Conservation (phyloP, 2,113 vertebrate genomes). For the Mormyrus iriodes region DNA sequence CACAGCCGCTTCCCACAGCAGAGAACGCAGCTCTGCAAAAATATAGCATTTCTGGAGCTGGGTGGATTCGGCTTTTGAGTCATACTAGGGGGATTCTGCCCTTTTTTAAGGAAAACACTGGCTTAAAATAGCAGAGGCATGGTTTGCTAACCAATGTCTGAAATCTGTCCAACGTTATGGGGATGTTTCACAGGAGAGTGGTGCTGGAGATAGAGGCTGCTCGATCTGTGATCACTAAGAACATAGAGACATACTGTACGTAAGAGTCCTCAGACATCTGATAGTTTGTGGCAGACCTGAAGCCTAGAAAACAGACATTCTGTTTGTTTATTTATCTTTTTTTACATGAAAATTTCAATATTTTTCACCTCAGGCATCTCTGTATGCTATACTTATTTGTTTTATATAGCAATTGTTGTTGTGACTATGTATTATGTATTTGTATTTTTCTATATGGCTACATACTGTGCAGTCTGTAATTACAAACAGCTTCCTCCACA, state of each 20-base stretch:
- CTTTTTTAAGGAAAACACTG: neutral
- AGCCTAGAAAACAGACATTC: neutral
- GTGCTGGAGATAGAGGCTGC: neutral
- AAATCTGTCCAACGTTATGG: neutral
- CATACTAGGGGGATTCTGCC: neutral
- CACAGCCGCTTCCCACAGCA: neutral
- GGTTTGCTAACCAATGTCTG: neutral
- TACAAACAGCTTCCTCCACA: neutral
- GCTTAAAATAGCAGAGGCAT: neutral
- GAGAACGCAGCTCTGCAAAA: neutral
- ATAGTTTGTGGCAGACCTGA: neutral
- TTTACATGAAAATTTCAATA: neutral
- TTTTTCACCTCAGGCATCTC: neutral
- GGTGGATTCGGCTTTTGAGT: neutral
- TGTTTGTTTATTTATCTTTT: neutral
- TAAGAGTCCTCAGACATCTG: neutral
- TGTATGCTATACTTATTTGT: neutral
- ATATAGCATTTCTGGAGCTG: neutral
- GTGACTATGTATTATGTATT: neutral
- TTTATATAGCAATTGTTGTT: neutral
- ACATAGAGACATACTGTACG: neutral
- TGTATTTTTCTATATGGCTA: neutral
- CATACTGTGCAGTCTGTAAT: neutral
- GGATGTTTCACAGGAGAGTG: neutral
- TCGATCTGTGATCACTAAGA: neutral